Base-by-base conservation (phyloP, 2,888 invertebrate species). In the Drosophila putrida region DNA sequence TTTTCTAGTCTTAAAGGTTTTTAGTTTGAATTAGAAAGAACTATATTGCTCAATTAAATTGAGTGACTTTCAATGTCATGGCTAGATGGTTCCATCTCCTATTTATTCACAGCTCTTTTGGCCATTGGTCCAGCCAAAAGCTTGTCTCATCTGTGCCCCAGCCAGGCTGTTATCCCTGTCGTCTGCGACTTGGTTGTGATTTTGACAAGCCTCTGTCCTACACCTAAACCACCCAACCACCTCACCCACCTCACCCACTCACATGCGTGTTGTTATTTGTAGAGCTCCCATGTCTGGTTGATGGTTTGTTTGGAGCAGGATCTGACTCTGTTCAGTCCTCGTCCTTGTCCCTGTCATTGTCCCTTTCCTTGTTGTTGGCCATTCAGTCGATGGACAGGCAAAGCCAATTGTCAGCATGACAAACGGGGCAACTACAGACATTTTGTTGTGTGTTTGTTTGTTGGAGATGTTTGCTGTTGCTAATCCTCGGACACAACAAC, bases 371-470 rank as follows among this genome's bases (percentile, higher is more conserved):
- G 53, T 55, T 67, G 54, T 53, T 69, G 53, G 58, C 70, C 71
- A 69, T 58, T 68, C 71, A 71, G 57, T 80, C 69, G 68, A 66
- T 78, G 80, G 73, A 35, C 64, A 68, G 73, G 66, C 83, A 77
- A 82, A 83, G 86, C 83, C 83, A 83, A 84, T 84, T 84, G 84
- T 86, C 86, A 83, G 87, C 80, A 84, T 84, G 87, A 86, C 87
- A 78, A 78, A 80, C 73, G 75, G 78, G 66, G 27, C 69, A 71
- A 46, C 77, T 57, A 66, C 77, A 81, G 74, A 81, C 78, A 82
- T 78, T 72, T 78, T 74, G 75, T 71, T 80, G 78, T 49, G 33
- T 47, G 58, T 57, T 51, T 62, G 67, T 62, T 63, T 69, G 80
- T 55, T 58, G 43, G 66, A 73, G 73, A 68, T 66, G 71, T 72